These are phyloP conservation scores for Arrhamphus sclerolepis DNA, from an alignment of 2,797 vertebrate species.

Conservation along the genomic window DNA sequence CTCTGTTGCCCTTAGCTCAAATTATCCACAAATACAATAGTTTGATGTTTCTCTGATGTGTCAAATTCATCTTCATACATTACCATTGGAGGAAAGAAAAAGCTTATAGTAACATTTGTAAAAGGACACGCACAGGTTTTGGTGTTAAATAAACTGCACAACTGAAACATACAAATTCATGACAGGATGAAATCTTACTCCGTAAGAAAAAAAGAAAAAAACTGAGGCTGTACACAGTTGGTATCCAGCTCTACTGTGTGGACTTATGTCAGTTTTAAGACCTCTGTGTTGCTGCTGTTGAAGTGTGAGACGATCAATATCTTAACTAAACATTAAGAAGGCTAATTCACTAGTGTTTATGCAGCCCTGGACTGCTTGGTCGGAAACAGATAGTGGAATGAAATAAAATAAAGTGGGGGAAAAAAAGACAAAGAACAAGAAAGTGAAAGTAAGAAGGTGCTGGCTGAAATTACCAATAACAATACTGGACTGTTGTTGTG, in stretches of 20 bases:
- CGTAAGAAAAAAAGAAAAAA: background rate
- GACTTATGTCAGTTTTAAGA: conserved; percentile 13
- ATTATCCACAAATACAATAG: conserved; percentile 8
- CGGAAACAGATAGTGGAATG: conserved; percentile 19
- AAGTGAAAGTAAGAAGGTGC: conserved; percentile 9
- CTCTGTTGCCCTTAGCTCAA: conserved; percentile 7
- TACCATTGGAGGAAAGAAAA: too few relatives aligned
- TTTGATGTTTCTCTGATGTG: conserved; percentile 15
- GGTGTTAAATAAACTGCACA: background rate
- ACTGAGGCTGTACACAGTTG: background rate
- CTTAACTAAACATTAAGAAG: conserved; percentile 44
- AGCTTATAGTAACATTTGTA: too few relatives aligned
- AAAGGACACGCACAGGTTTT: background rate
- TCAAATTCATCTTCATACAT: too few relatives aligned
- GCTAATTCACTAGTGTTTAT: conserved; percentile 26
- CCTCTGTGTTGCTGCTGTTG: conserved; percentile 20
- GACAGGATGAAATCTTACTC: background rate
- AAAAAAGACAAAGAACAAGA: background rate
- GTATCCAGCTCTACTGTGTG: conserved; percentile 7
- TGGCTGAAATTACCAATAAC: conserved; percentile 51
- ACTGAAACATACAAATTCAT: background rate
- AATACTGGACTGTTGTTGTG: background rate
- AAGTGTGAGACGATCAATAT: conserved; percentile 31
- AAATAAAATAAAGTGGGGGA: background rate
- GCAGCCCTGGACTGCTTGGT: conserved; percentile 23